phyloP scores from a whole-genome alignment of 92 coral and sea anemone genomes.

The Isaurus tuberculatus region DNA sequence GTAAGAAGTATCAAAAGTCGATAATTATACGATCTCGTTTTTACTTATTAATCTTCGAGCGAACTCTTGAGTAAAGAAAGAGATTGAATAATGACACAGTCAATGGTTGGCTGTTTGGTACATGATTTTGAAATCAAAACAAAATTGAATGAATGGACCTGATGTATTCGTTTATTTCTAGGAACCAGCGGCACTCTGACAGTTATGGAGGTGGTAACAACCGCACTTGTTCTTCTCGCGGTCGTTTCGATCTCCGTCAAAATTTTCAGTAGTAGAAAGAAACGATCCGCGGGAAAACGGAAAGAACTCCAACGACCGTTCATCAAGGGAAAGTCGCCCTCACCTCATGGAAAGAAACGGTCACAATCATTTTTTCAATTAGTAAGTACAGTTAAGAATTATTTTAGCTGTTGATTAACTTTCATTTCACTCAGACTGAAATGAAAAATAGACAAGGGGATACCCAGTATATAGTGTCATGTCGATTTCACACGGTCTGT shows the following conservation, averaged over 20 bases:
- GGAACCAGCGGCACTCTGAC: background rate
- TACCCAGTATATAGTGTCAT: background rate
- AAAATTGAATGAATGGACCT: background rate
- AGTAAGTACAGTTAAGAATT: background rate
- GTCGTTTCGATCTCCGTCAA: background rate
- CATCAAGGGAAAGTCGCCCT: background rate
- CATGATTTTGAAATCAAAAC: background rate
- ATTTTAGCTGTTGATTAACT: background rate
- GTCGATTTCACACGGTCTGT: background rate
- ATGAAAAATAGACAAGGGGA: background rate
- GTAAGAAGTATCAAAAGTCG: background rate
- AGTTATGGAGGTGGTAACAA: background rate
- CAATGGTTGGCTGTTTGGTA: background rate
- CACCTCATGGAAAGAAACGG: background rate
- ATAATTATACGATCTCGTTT: background rate
- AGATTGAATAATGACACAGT: background rate
- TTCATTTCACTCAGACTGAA: background rate
- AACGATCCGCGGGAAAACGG: constrained; percentile 4
- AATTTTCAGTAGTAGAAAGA: background rate
- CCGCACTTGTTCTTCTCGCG: background rate
- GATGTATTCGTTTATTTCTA: background rate
- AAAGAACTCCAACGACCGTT: constrained; percentile 9
- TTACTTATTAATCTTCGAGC: background rate
- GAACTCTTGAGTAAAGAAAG: background rate
- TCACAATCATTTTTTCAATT: background rate